Percentiles rank a stretch among this genome's conserved stretches.
phyloP scores from a whole-genome alignment of 2,888 invertebrate genomes.

The Arrhopalites spinosus region DNA sequence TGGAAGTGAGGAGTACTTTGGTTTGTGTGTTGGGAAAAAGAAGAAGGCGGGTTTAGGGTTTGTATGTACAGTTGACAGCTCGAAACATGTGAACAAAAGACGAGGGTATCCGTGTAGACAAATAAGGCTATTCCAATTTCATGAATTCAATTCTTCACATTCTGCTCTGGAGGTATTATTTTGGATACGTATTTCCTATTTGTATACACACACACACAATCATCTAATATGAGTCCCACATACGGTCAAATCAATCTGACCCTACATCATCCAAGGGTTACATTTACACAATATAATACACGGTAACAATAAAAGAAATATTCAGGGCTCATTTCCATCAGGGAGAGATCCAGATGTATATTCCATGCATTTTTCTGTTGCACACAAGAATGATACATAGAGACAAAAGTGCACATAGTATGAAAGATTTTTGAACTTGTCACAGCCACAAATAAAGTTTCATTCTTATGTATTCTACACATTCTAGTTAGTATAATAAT shows the following conservation, averaged over 20 bases:
- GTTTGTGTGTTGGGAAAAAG: background rate
- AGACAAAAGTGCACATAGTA: too few species aligned
- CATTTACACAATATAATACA: background rate
- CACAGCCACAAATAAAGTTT: slow-evolving; percentile 10
- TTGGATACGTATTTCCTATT: background rate
- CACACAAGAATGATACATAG: background rate
- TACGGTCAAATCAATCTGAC: too few species aligned
- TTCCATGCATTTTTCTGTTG: background rate
- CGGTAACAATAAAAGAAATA: background rate
- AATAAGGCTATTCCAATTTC: slow-evolving; percentile 51
- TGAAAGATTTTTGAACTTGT: background rate
- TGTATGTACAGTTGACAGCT: slow-evolving; percentile 50
- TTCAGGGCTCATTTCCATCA: background rate
- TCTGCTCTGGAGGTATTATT: slow-evolving; percentile 9
- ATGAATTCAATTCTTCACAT: slow-evolving; percentile 36
- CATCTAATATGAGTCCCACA: too few species aligned
- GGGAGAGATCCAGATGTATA: background rate
- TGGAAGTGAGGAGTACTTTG: background rate
- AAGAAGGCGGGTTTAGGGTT: slow-evolving; percentile 28
- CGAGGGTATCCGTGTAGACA: slow-evolving; percentile 46
- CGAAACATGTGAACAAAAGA: slow-evolving; percentile 49
- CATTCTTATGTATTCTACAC: background rate
- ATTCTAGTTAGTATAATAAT: background rate
- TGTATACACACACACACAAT: too few species aligned
- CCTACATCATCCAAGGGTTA: too few species aligned